phyloP scores from a whole-genome alignment of 2,797 vertebrate species.

The Parauchenoglanis ngamensis region DNA sequence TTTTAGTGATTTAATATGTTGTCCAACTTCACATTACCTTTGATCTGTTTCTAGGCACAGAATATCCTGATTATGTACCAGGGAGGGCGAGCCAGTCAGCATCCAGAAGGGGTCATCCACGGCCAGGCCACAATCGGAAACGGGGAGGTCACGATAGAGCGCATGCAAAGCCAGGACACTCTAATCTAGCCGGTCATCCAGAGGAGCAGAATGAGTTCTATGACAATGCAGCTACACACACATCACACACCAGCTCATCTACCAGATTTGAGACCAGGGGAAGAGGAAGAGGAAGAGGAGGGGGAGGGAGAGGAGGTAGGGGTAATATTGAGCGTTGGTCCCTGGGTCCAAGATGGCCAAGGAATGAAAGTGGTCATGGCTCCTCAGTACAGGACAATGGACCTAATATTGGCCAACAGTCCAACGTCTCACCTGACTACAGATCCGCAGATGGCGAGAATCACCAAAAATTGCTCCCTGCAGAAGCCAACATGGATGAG shows the following conservation, averaged over 20 bases:
- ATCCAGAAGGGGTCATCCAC: conserved; percentile 75
- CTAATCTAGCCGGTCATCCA: conserved; percentile 39
- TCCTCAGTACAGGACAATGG: conserved; percentile 63
- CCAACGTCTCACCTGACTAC: conserved; percentile 47
- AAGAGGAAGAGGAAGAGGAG: conserved; percentile 56
- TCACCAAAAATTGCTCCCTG: conserved; percentile 71
- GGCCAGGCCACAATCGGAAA: conserved; percentile 74
- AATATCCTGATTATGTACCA: conserved; percentile 71
- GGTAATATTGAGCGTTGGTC: conserved; percentile 58
- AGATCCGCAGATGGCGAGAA: conserved; percentile 57
- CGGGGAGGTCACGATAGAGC: conserved; percentile 68
- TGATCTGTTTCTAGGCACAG: conserved; percentile 64
- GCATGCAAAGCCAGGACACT: conserved; percentile 70
- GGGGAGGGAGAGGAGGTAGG: conserved; percentile 47
- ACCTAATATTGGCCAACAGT: conserved; percentile 27
- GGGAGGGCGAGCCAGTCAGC: conserved; percentile 71
- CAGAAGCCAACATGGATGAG: conserved; percentile 68
- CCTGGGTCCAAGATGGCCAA: conserved; percentile 77
- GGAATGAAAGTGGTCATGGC: conserved; percentile 70
- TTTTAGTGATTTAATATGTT: not conserved
- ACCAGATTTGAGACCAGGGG: conserved; percentile 60
- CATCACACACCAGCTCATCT: conserved; percentile 53
- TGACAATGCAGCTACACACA: conserved; percentile 63
- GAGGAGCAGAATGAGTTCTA: conserved; percentile 68
- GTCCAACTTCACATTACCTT: not conserved